Evolutionary conservation across 2,113 vertebrate genomes (phyloP).

Genomic region (Vulpes lagopus): DNA sequence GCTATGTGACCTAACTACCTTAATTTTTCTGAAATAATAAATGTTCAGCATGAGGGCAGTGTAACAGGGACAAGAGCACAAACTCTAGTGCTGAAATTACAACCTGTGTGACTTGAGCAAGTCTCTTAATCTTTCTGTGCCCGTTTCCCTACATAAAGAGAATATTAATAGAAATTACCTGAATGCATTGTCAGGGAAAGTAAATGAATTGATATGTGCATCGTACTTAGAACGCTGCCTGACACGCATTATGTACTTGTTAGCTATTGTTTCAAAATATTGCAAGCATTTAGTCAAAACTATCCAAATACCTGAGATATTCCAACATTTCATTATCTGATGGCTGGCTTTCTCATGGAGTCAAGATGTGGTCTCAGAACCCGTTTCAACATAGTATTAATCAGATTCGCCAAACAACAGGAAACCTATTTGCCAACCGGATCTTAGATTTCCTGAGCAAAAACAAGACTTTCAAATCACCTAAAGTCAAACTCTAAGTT

Average conservation of each 20-base stretch:
- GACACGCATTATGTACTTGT: background rate
- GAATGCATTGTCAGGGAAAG: background rate
- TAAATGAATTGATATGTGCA: background rate
- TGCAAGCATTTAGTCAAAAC: constrained; percentile 1
- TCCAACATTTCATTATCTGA: constrained; percentile 5
- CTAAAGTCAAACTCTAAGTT: background rate
- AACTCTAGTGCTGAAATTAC: constrained; percentile 10
- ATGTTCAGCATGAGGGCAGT: background rate
- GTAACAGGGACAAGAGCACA: background rate
- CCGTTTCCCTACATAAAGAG: background rate
- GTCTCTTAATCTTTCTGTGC: background rate
- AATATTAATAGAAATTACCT: background rate
- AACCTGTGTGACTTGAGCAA: background rate
- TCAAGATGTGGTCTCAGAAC: background rate
- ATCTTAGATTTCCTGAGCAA: background rate
- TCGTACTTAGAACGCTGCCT: background rate
- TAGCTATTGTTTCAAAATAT: constrained; percentile 23
- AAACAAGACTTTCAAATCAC: background rate
- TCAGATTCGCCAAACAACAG: constrained; percentile 18
- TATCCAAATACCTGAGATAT: constrained; percentile 29
- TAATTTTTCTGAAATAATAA: constrained; percentile 16
- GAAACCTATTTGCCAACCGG: background rate
- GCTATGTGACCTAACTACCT: background rate
- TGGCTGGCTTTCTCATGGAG: background rate
- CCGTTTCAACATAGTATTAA: background rate